phyloP scores from a whole-genome alignment of 2,888 invertebrate genomes.

The Silvanus unidentatus region DNA sequence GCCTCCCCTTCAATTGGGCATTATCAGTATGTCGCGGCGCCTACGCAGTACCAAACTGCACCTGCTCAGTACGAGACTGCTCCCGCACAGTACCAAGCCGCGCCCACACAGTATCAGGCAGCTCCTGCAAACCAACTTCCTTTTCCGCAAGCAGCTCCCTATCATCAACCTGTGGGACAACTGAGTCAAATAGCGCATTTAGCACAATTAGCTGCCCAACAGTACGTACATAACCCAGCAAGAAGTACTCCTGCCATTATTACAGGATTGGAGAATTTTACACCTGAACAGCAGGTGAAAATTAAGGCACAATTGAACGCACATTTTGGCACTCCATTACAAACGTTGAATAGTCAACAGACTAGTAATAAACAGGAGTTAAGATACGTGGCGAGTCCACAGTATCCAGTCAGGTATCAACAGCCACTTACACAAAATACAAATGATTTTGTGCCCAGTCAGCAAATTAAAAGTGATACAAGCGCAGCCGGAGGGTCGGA shows the following conservation, averaged over 20 bases:
- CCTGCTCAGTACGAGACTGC: constrained; percentile 6
- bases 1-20: constrained; percentile 4
- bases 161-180: constrained; percentile 11
- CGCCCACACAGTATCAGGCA: constrained; percentile 11
- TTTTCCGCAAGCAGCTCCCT: constrained; percentile 15
- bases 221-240: constrained; percentile 15
- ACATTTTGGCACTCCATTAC: constrained; percentile 33
- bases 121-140: constrained; percentile 15
- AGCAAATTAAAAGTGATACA: constrained; percentile 21
- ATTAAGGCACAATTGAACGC: constrained; percentile 40
- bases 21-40: constrained; percentile 4
- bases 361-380: background rate
- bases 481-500: background rate
- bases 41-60: constrained; percentile 10
- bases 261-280: constrained; percentile 44
- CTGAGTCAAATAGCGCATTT: constrained; percentile 28
- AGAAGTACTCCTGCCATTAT: constrained; percentile 39
- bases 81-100: constrained; percentile 12
- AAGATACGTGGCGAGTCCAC: background rate
- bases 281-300: constrained; percentile 42
- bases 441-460: constrained; percentile 27
- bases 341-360: constrained; percentile 17
- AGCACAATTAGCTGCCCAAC: constrained; percentile 34
- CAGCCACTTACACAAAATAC: constrained; percentile 13
- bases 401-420: constrained; percentile 17